Evolutionary conservation across 2,888 invertebrate genomes (phyloP).

Genomic region (Cheilosia grossa): DNA sequence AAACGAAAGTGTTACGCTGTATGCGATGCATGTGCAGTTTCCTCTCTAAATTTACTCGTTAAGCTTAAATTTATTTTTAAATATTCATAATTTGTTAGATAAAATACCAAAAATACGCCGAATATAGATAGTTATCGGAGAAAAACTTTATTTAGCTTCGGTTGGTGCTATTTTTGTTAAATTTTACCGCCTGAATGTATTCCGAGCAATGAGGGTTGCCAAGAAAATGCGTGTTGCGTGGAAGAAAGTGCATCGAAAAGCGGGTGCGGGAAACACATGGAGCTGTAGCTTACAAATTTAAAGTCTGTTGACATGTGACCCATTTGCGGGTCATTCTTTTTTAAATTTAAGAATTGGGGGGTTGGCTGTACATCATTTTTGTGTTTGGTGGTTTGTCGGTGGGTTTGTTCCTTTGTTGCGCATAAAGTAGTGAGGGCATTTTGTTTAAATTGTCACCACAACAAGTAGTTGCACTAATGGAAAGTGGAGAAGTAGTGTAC

Average conservation of each 20-base stretch:
- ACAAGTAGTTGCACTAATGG: too few species aligned
- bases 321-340: constrained; percentile 30
- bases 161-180: constrained; percentile 39
- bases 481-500: too few species aligned
- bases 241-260: constrained; percentile 51
- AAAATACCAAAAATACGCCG: constrained; percentile 26
- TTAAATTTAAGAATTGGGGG: background rate
- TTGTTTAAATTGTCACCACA: too few species aligned
- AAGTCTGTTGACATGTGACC: constrained; percentile 49
- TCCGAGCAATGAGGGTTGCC: constrained; percentile 20
- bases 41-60: constrained; percentile 40
- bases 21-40: background rate
- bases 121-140: constrained; percentile 41
- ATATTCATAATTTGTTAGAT: constrained; percentile 46
- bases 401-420: too few species aligned
- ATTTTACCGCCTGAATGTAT: constrained; percentile 27
- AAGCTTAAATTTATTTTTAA: constrained; percentile 52
- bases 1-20: constrained; percentile 47
- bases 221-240: constrained; percentile 61
- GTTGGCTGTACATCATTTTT: background rate
- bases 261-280: constrained; percentile 23
- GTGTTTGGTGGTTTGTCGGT: too few species aligned
- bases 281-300: background rate
- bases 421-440: too few species aligned
- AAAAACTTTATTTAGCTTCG: constrained; percentile 50